A percentile compares a stretch with the other conserved stretches of the same genome.
phyloP scores from a whole-genome alignment of 2,797 vertebrate genomes.

The Urocyon cinereoargenteus region DNA sequence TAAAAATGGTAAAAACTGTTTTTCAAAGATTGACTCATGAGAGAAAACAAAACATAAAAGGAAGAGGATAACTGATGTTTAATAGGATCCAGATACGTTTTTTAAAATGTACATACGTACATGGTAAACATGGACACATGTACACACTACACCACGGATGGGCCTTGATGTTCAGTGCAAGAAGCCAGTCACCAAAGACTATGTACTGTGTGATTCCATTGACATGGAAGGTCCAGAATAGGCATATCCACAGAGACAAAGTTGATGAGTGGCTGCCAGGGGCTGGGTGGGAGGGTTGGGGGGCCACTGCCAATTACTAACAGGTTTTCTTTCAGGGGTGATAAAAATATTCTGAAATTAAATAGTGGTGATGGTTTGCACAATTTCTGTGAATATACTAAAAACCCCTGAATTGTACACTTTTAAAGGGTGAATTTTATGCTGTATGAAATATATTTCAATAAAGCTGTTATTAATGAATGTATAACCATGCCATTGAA shows the following conservation, averaged over 20 bases:
- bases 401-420: background rate
- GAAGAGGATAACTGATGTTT: background rate
- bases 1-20: background rate
- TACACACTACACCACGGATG: background rate
- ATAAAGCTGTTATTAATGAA: slow-evolving; percentile 41
- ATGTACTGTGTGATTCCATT: background rate
- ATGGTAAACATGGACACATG: background rate
- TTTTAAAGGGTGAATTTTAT: background rate
- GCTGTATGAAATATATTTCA: background rate
- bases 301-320: background rate
- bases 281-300: too few relatives aligned
- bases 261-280: background rate
- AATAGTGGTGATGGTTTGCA: background rate
- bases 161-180: background rate
- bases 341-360: slow-evolving; percentile 52
- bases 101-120: background rate
- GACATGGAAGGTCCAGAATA: background rate
- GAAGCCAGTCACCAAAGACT: background rate
- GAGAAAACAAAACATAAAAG: background rate
- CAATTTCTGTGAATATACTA: background rate
- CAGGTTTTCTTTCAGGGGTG: background rate
- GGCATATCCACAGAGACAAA: background rate
- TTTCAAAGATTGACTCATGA: slow-evolving; percentile 44
- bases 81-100: background rate
- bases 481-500: background rate